Evolutionary conservation across 2,113 vertebrate species (phyloP), one percentile per base, ranked within the genome.

Genomic region (Eurypyga helias): DNA sequence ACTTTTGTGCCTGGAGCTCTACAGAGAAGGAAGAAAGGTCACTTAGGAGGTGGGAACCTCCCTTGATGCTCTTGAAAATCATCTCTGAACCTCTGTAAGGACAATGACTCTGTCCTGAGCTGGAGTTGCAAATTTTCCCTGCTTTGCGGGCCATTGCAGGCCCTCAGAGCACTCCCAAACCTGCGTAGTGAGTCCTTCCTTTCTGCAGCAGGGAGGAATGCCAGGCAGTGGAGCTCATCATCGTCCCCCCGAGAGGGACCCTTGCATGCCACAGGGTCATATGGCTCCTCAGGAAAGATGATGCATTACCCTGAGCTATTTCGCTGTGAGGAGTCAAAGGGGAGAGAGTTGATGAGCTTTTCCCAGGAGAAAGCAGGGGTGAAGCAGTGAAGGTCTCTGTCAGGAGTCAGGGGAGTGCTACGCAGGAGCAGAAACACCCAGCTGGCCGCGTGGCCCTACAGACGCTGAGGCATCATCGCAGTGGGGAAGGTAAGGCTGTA

Each of bases 231-330:
- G 65, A 83, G 54, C 23, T 71, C 4, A 0, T 13, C 58, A 11
- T 31, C 2, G 0, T 3, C 24, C 33, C 34, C 41, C 19, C 17
- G 48, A 4, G 45, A 72, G 28, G 29, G 28, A 9, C 67, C 11
- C 6, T 3, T 0, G 1, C 15, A 25, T 61, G 31, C 61, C 64
- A n/a, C 29, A 13, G 84, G 34, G 31, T 2, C 1, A 0, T 49
- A 54, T 15, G 73, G 23, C 26, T 54, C 43, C 83, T 70, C 34
- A 29, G 81, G 61, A 31, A n/a, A 46, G 46, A 55, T 17, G 67
- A 57, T 58, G 67, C 79, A 62, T n/a, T 78, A 31, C 45, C 25
- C 41, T 65, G 70, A 48, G 70, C 23, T 72, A 1, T 43, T 70
- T 36, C 52, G 67, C 24, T 62, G n/a, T 12, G 45, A 65, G 82